Base-by-base conservation (phyloP, 2,797 vertebrate species). In the Cryptoblepharus egeriae region DNA sequence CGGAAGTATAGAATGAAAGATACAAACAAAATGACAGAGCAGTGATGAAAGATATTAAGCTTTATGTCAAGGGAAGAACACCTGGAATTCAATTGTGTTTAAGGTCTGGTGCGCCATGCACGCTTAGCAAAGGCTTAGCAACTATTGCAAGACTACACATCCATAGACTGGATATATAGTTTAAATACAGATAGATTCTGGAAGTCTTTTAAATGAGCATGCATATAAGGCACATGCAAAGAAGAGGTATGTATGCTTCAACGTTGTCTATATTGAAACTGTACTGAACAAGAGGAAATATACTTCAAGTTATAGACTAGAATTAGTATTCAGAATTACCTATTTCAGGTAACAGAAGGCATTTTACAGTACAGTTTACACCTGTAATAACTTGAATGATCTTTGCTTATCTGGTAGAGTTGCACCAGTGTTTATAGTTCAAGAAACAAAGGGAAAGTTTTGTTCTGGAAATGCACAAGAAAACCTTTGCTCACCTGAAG, bases 401-500 rank as follows among this genome's bases (percentile, higher is more conserved):
- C 7, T 87, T 35, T 24, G 79, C 60, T 75, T 1, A 73, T 39
- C 22, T 84, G 84, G 72, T 28, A 67, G 78, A 91, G 83, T 1
- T 0, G 10, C 11, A 65, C 8, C 4, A 39, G 5, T 37, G 16
- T 58, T n/a, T 42, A 49, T 4, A 18, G 75, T 61, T 75, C n/a
- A 52, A 30, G 9, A 75, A 74, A 64, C 6, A 6, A 49, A 67
- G 9, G 20, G 13, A 65, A 32, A 9, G 28, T 68, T 52, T 45
- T 45, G 28, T 60, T 75, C 32, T 22, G 28, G 73, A 70, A 61
- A 80, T 26, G 6, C 52, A 28, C 28, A 42, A 22, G 28, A 63
- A 58, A 65, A 26, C n/a, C 58, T 65, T 72, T 68, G 88, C 96
- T 96, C 91, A 99, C 98, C 98, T 96, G 98, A 98, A 16, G 98